These are phyloP conservation scores for Chorisops tibialis DNA, from an alignment of 2,888 invertebrate genomes.

Conservation along the genomic window DNA sequence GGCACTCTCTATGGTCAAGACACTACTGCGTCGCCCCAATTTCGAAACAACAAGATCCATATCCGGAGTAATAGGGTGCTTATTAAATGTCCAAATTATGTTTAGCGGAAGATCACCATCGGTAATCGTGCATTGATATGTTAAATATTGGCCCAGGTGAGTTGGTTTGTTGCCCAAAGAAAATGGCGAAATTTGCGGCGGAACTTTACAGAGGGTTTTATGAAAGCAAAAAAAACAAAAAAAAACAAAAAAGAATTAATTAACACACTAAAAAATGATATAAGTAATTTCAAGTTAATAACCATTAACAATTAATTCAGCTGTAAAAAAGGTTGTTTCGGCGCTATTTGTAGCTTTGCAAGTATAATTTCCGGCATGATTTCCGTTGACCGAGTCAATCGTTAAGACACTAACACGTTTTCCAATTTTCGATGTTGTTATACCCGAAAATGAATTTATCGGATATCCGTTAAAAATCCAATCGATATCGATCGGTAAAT, in stretches of 20 bases:
- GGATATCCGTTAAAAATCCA: constrained; percentile 55
- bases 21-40: constrained; percentile 64
- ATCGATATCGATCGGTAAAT: constrained; percentile 61
- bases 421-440: constrained; percentile 55
- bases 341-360: constrained; percentile 71
- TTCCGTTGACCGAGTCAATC: constrained; percentile 61
- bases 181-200: constrained; percentile 56
- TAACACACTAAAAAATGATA: constrained; percentile 59
- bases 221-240: not conserved
- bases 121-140: constrained; percentile 60
- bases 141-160: constrained; percentile 60
- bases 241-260: constrained; percentile 5
- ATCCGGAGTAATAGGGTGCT: constrained; percentile 46
- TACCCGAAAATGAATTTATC: constrained; percentile 48
- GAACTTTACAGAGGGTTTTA: constrained; percentile 35
- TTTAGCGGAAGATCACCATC: constrained; percentile 65
- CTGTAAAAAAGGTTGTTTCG: constrained; percentile 64
- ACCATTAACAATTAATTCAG: constrained; percentile 70
- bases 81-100: constrained; percentile 61
- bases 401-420: constrained; percentile 61
- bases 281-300: constrained; percentile 35
- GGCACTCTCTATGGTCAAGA: constrained; percentile 68
- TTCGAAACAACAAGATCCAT: constrained; percentile 56
- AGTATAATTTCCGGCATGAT: constrained; percentile 71
- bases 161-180: constrained; percentile 60